A percentile compares a stretch with the other conserved stretches of the same genome.
phyloP scores from a whole-genome alignment of 1,140 invertebrate species.

The Heterodera schachtii region DNA sequence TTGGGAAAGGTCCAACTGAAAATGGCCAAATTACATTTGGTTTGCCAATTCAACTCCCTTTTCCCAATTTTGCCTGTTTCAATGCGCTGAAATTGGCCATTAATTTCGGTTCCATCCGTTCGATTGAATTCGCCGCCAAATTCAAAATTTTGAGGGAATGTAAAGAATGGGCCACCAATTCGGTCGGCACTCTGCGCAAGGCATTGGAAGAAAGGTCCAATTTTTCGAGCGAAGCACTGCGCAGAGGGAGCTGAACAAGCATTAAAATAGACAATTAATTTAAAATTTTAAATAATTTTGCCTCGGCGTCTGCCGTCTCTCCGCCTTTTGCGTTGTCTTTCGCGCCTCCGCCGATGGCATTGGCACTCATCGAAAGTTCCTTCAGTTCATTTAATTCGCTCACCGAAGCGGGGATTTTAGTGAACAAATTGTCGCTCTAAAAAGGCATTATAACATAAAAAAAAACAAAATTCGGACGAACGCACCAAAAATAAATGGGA shows the following conservation, averaged over 20 bases:
- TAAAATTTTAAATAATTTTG: background rate
- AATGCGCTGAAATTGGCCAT: constrained; percentile 54
- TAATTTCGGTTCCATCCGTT: constrained; percentile 32
- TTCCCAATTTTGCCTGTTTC: constrained; percentile 45
- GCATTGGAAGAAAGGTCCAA: constrained; percentile 52
- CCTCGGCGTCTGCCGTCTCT: background rate
- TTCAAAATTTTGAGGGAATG: constrained; percentile 33
- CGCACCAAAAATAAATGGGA: constrained; percentile 46
- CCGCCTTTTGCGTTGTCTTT: background rate
- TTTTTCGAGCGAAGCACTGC: constrained; percentile 35
- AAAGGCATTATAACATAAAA: background rate
- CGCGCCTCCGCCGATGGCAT: constrained; percentile 46
- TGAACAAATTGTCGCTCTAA: constrained; percentile 45
- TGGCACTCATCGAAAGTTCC: constrained; percentile 50
- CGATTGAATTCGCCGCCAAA: constrained; percentile 48
- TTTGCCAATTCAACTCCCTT: background rate
- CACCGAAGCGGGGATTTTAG: constrained; percentile 46
- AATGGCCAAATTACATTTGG: background rate
- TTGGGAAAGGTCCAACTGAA: constrained; percentile 57
- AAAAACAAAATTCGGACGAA: background rate
- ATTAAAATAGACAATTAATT: background rate
- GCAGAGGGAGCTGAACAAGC: background rate
- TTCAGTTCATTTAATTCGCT: constrained; percentile 39
- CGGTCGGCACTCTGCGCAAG: constrained; percentile 39
- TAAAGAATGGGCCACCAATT: constrained; percentile 41